Base-by-base conservation (phyloP, 2,888 invertebrate species). In the Ectemnius lituratus region DNA sequence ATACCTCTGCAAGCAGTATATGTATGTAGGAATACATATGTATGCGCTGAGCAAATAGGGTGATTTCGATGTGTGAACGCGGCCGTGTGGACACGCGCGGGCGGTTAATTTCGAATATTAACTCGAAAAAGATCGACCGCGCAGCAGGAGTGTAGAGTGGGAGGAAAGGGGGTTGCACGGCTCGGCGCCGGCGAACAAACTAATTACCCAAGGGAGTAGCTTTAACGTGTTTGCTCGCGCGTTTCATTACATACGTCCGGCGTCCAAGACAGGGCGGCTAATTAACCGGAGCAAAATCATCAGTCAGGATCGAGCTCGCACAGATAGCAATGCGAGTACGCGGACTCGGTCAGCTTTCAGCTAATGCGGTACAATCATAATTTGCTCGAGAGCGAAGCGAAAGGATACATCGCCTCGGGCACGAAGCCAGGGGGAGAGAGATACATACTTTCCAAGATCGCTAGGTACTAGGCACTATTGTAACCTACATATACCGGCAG, bases 321-420 rank as follows among this genome's bases (percentile, higher is more conserved):
- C 2, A 23, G 63, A 61, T 14, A 13, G 46, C 11, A 5, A 13
- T 23, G 20, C 27, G 27, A 56, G 14, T 37, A 11, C 37, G 37
- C 37, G 37, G 8, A 37, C 37, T 37, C 2, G 37, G 37, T 37
- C 37, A 37, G 1, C 37, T 11, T 11, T 37, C 37, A 57, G 57
- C 28, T 13, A 2, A 5, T 11, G 46, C 6, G 18, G 11, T n/a
- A 6, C 49, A 23, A 52, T 61, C 8, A 65, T n/a, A 37, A 16
- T 46, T n/a, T 8, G 20, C 8, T 11, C 37, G 37, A 37, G 63
- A 69, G 59, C 62, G 62, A 28, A 70, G 59, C 59, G 62, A 67
- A 67, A 67, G 62, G 59, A 49, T 65, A 75, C 61, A 52, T 28
- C 27, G 60, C 60, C 61, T 49, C 0, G 23, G 23, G 23, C 23